Base-by-base conservation (phyloP, 2,888 invertebrate genomes). In the Rapana venosa region DNA sequence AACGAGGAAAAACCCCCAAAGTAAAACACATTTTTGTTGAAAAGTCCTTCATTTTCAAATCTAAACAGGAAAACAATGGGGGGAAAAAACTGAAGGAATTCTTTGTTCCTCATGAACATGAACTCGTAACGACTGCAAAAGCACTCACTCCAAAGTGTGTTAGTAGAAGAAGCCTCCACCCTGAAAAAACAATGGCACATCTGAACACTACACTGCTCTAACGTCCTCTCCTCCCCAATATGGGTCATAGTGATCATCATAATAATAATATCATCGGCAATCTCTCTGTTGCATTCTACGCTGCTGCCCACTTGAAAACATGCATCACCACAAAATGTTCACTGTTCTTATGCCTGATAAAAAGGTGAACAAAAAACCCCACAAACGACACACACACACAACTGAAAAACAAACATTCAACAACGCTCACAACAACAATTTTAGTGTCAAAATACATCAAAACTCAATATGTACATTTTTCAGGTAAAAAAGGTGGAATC, bases 271-370 rank as follows among this genome's bases (percentile, higher is more conserved):
- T 79, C 77, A 35, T 15, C 32, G 77, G 77, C 32, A 32, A 17
- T 79, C 35, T 15, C 32, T 79, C 47, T 2, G 1, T 79, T 74
- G 1, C 4, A 32, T 15, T 79, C 32, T 0, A 32, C 0, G 1
- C 77, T 79, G 77, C 35, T 77, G 77, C 77, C 77, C 77, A 32
- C 77, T 79, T 32, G 32, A 79, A 77, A 79, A 79, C 77, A 79
- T 30, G 30, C 74, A 74, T 8, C 74, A 74, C 8, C 5, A 22
- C 22, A 30, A 74, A 74, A n/a, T n/a, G n/a, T 13, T 74, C 47
- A 47, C 47, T 47, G 47, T 47, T 47, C 47, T 47, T 47, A 47
- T 47, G 47, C 47, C 47, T 47, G 47, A 47, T 47, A 47, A 47
- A 47, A 47, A 47, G 47, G 47, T 47, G 47, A 47, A n/a, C 70